These are phyloP conservation scores for Danaus chrysippus DNA, from an alignment of 2,888 invertebrate genomes.

Conservation along the genomic window DNA sequence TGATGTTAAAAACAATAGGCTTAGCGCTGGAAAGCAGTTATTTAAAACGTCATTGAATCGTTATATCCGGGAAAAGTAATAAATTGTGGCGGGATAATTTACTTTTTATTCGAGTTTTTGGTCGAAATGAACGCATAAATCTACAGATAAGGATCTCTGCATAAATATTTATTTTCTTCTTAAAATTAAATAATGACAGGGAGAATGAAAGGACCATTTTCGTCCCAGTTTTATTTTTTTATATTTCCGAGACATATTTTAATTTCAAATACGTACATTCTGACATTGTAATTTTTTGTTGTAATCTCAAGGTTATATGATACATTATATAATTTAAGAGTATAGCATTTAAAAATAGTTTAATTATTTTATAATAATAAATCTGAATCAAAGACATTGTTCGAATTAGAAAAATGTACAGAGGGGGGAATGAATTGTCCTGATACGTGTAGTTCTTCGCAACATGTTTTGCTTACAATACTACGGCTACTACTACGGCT, in stretches of 20 bases:
- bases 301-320: no score
- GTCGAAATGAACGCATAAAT: conserved; percentile 41
- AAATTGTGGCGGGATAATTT: conserved; percentile 41
- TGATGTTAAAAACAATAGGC: conserved; percentile 40
- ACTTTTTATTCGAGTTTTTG: conserved; percentile 37
- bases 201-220: conserved; percentile 25
- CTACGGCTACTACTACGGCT: no score
- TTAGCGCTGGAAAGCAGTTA: conserved; percentile 40
- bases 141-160: conserved; percentile 40
- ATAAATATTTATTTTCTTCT: conserved; percentile 43
- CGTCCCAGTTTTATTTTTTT: conserved; percentile 15
- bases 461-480: no score
- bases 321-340: no score
- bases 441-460: no score
- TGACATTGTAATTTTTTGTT: background rate
- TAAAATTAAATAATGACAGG: conserved; percentile 38
- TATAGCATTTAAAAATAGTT: no score
- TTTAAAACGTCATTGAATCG: conserved; percentile 47
- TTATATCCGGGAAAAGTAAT: conserved; percentile 43
- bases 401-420: no score
- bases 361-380: no score
- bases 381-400: no score
- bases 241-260: background rate
- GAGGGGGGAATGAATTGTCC: no score
- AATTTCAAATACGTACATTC: background rate